Evolutionary conservation across 2,797 vertebrate species (phyloP).

Genomic region (Pseudomugil gertrudae): DNA sequence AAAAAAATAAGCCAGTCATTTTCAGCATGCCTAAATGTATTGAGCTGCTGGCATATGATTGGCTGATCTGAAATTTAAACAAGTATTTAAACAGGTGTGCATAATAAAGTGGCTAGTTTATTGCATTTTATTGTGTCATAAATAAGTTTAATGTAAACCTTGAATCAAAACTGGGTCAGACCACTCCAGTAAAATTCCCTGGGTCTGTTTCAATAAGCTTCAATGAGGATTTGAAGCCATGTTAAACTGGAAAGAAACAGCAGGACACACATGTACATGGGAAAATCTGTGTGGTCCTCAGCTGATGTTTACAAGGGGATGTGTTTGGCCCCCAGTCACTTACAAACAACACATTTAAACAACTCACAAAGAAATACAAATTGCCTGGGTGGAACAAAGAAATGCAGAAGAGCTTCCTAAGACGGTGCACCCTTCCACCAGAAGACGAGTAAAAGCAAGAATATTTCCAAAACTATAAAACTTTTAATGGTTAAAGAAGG

Average conservation of each 20-base stretch:
- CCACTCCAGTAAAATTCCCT: background rate
- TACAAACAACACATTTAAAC: conserved; percentile 12
- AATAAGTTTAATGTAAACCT: background rate
- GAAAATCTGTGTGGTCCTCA: background rate
- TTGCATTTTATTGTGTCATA: background rate
- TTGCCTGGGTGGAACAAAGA: conserved; percentile 56
- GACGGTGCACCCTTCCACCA: conserved; percentile 7
- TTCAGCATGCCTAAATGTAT: no score
- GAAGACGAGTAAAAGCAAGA: conserved; percentile 9
- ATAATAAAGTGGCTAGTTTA: no score
- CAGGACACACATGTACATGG: background rate
- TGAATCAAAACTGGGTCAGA: background rate
- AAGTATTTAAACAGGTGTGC: no score
- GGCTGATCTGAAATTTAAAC: no score
- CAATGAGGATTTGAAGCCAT: background rate
- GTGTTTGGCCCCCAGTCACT: conserved; percentile 16
- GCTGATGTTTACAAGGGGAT: conserved; percentile 10
- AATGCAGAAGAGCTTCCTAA: conserved; percentile 35
- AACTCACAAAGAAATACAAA: conserved; percentile 6
- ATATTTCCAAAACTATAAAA: conserved; percentile 39
- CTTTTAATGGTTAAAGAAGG: conserved; percentile 18
- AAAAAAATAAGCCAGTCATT: no score
- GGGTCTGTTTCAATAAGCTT: background rate
- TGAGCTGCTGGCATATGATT: no score
- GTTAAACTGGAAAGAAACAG: background rate